phyloP scores from a whole-genome alignment of 92 coral and sea anemone genomes.

The Porites lobata region DNA sequence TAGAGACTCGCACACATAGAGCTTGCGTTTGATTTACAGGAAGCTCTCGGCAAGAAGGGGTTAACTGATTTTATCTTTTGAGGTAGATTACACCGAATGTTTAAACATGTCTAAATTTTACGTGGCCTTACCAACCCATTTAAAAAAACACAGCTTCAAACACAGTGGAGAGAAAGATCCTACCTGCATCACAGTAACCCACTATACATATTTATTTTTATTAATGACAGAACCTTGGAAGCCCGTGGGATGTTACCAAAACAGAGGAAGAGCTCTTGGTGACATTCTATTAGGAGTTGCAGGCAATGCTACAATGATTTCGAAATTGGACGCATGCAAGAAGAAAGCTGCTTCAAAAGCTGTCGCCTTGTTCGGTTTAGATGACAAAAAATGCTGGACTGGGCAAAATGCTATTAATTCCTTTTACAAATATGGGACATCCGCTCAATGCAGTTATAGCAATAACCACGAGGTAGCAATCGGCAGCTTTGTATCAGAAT shows the following conservation, averaged over 20 bases:
- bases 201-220: background rate
- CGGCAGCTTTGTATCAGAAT: background rate
- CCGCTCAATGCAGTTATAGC: background rate
- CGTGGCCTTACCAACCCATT: too few species aligned
- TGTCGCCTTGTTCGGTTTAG: background rate
- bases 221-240: slow-evolving; percentile 7
- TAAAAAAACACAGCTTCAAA: too few species aligned
- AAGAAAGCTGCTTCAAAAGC: background rate
- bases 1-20: too few species aligned
- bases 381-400: slow-evolving; percentile 18
- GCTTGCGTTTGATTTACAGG: too few species aligned
- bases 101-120: too few species aligned
- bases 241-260: slow-evolving; percentile 18
- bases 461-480: background rate
- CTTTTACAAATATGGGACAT: background rate
- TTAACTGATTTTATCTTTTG: too few species aligned
- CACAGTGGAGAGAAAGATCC: too few species aligned
- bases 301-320: background rate
- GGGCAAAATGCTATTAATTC: background rate
- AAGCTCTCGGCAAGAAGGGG: too few species aligned
- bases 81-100: too few species aligned
- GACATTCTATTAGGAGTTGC: background rate
- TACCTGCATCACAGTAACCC: too few species aligned
- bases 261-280: slow-evolving; percentile 11
- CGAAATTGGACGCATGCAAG: background rate